Percentiles rank a stretch among this genome's conserved stretches.
phyloP scores from a whole-genome alignment of 2,113 vertebrate species.

The Zosterops lateralis region DNA sequence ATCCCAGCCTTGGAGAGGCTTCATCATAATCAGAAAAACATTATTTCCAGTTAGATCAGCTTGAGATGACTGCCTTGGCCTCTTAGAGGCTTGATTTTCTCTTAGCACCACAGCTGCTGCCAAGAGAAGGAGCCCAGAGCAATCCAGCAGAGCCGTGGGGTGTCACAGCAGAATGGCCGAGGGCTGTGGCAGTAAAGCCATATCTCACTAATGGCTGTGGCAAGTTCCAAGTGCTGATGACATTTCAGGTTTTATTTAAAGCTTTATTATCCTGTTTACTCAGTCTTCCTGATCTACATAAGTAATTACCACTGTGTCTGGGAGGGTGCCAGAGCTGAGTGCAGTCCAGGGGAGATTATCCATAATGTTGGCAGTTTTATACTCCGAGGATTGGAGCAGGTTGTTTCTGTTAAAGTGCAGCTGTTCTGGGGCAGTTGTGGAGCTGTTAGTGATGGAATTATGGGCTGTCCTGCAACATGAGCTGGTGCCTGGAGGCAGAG shows the following conservation, averaged over 20 bases:
- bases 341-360: background rate
- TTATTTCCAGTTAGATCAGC: conserved; percentile 8
- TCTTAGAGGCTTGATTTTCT: conserved; percentile 5
- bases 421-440: background rate
- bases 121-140: background rate
- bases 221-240: conserved; percentile 29
- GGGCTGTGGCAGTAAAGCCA: background rate
- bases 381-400: background rate
- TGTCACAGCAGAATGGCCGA: background rate
- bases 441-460: background rate
- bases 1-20: background rate
- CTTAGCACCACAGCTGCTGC: background rate
- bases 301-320: conserved; percentile 43
- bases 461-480: background rate
- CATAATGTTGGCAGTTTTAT: background rate
- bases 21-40: conserved; percentile 33
- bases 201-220: conserved; percentile 1
- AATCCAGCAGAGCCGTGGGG: background rate
- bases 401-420: background rate
- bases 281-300: conserved; percentile 42
- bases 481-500: background rate
- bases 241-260: conserved; percentile 39
- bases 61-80: background rate
- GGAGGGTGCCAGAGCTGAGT: conserved; percentile 28
- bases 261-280: conserved; percentile 30